These are phyloP conservation scores for Sebastes aleutianus DNA, from an alignment of 2,797 vertebrate species.

Conservation along the genomic window DNA sequence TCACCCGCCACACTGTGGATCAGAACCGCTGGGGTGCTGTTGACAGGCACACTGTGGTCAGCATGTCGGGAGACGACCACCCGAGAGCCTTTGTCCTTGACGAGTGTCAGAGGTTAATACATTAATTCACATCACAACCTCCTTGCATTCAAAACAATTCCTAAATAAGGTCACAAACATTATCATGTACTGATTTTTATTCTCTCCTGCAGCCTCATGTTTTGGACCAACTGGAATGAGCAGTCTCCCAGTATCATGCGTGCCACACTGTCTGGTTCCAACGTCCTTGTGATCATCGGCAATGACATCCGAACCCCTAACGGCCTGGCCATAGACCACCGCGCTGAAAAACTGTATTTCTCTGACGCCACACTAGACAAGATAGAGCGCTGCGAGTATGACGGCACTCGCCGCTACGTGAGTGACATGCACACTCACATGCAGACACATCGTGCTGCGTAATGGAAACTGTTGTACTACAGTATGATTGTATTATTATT, in stretches of 20 bases:
- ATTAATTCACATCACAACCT: neutral
- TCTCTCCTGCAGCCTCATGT: conserved; percentile 88
- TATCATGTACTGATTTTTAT: neutral
- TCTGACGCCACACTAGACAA: conserved; percentile 97
- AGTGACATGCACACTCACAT: conserved; percentile 65
- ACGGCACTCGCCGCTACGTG: conserved; percentile 91
- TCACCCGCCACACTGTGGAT: conserved; percentile 94
- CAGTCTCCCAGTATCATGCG: conserved; percentile 98
- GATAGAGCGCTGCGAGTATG: conserved; percentile 97
- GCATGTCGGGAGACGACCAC: conserved; percentile 97
- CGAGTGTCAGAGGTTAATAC: conserved; percentile 93
- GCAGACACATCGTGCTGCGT: neutral
- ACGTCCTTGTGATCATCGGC: conserved; percentile 93
- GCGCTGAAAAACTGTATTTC: conserved; percentile 96
- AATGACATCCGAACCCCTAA: conserved; percentile 96
- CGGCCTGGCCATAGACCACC: conserved; percentile 96
- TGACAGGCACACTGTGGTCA: conserved; percentile 94
- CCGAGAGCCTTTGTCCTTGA: conserved; percentile 96
- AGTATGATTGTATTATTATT: neutral
- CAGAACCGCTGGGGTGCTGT: conserved; percentile 89
- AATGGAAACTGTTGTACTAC: neutral
- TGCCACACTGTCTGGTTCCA: conserved; percentile 89
- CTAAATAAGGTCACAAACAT: neutral
- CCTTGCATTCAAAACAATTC: neutral
- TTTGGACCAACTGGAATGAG: conserved; percentile 99